Base-by-base conservation (phyloP, 2,888 invertebrate species). In the Cybosia mesomella region DNA sequence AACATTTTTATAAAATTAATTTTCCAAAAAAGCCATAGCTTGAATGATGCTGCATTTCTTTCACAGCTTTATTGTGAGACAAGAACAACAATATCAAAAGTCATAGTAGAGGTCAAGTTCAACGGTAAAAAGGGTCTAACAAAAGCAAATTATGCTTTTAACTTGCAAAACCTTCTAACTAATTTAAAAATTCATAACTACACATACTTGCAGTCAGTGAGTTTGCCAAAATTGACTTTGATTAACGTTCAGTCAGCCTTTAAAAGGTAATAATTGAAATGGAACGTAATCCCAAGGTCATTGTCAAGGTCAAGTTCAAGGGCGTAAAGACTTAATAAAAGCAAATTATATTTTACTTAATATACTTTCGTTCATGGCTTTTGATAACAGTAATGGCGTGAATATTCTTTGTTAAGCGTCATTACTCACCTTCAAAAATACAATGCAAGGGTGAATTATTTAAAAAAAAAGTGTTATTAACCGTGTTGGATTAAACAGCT, bases 251-350 rank as follows among this genome's bases (percentile, higher is more conserved):
- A 13, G 13, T 55, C 55, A 55, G 49, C 49, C n/a, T 49, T 49
- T 49, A 49, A 49, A 49, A 49, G 49, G 49, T 7, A 49, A 49
- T 18, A 49, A 49, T 49, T 49, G 49, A 49, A 49, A 49, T 18
- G 49, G 49, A 28, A 39, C n/a, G 24, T 4, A 15, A 11, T 10
- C 10, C 10, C 24, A 61, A 13, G 13, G 13, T 49, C 4, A 49
- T 22, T 36, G 13, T 36, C 58, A 49, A 60, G 24, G 60, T 60
- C 60, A 60, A 39, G 58, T 10, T 43, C 4, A 49, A 24, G 24
- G 24, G 28, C n/a, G 24, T 43, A 4, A 24, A 24, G 11, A 5
- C 21, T 0, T 49, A n/a, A 18, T 18, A 39, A 59, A 39, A 61
- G 49, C 21, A 32, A 59, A 36, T 22, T 15, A 61, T 61, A 7